These are phyloP conservation scores for Heteromyza rotundicornis DNA, from an alignment of 2,888 invertebrate genomes.

Conservation along the genomic window DNA sequence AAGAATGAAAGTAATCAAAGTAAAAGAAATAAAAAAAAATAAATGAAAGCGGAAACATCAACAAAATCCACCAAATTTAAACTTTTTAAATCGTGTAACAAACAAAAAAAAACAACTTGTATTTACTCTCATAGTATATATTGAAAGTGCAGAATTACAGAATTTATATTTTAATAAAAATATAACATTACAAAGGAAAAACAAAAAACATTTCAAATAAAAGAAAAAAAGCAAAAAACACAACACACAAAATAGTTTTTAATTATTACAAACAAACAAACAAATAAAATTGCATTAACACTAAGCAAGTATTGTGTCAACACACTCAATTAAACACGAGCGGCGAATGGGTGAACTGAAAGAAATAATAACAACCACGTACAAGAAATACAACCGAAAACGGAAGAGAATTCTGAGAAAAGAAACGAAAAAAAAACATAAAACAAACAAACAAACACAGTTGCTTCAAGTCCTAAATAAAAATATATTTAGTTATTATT, in stretches of 20 bases:
- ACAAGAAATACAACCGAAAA: slow-evolving; percentile 28
- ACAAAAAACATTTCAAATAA: slow-evolving; percentile 26
- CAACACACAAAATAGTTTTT: slow-evolving; percentile 31
- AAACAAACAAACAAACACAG: slow-evolving; percentile 6
- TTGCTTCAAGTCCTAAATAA: slow-evolving; percentile 2
- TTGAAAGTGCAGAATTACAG: slow-evolving; percentile 13
- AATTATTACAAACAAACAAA: slow-evolving; percentile 17
- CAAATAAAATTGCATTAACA: too few species aligned
- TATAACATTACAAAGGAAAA: slow-evolving; percentile 22
- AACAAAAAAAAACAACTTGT: slow-evolving; percentile 33
- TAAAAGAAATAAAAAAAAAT: slow-evolving; percentile 6
- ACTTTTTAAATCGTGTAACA: slow-evolving; percentile 31
- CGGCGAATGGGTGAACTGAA: too few species aligned
- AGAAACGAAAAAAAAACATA: slow-evolving; percentile 24
- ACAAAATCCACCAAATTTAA: slow-evolving; percentile 50
- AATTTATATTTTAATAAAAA: slow-evolving; percentile 30
- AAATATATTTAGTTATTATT: neutral
- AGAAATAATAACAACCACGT: too few species aligned
- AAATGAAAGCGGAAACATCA: slow-evolving; percentile 32
- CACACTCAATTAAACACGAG: too few species aligned
- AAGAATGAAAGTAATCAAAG: slow-evolving; percentile 32
- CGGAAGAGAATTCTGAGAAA: too few species aligned
- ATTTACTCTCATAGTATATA: slow-evolving; percentile 39
- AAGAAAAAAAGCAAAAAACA: slow-evolving; percentile 27
- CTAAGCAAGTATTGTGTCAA: too few species aligned